Percentiles rank a stretch among this genome's conserved stretches.
Conservation (phyloP, 2,113 vertebrate genomes). For the Calonectris borealis region DNA sequence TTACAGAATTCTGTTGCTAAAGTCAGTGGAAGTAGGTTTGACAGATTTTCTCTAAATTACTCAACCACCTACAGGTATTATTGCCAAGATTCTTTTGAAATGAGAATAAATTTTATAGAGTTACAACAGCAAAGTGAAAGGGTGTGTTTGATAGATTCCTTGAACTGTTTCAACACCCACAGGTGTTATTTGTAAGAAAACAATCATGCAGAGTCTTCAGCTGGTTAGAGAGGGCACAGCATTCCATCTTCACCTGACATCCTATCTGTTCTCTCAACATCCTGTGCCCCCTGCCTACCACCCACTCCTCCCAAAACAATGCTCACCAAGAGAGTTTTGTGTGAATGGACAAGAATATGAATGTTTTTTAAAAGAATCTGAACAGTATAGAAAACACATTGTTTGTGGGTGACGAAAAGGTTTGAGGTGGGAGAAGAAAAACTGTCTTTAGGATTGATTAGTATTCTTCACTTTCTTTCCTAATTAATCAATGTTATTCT, state of each 20-base stretch:
- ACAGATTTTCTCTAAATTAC: conserved; percentile 76
- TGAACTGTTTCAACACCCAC: conserved; percentile 79
- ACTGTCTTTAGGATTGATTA: conserved; percentile 70
- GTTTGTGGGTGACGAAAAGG: neutral
- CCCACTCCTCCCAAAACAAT: conserved; percentile 72
- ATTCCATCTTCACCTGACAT: conserved; percentile 80
- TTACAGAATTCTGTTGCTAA: conserved; percentile 52
- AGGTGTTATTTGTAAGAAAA: conserved; percentile 85
- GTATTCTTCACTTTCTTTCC: conserved; percentile 52
- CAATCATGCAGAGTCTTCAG: conserved; percentile 75
- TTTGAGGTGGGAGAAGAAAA: conserved; percentile 57
- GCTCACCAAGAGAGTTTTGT: conserved; percentile 69
- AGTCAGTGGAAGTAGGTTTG: conserved; percentile 63
- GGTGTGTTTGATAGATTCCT: conserved; percentile 75
- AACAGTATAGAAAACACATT: conserved; percentile 54
- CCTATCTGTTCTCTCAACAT: conserved; percentile 67
- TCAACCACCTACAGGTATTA: conserved; percentile 74
- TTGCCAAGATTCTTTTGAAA: conserved; percentile 70
- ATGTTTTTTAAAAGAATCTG: conserved; percentile 57
- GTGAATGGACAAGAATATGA: conserved; percentile 76
- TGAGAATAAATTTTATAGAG: conserved; percentile 75
- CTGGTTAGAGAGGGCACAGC: conserved; percentile 78
- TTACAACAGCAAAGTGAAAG: conserved; percentile 74
- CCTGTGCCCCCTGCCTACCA: conserved; percentile 66
- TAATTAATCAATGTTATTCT: conserved; percentile 64